A percentile compares a stretch with the other conserved stretches of the same genome.
Evolutionary conservation across 2,113 vertebrate species (phyloP).

Genomic region (Lonchura striata): DNA sequence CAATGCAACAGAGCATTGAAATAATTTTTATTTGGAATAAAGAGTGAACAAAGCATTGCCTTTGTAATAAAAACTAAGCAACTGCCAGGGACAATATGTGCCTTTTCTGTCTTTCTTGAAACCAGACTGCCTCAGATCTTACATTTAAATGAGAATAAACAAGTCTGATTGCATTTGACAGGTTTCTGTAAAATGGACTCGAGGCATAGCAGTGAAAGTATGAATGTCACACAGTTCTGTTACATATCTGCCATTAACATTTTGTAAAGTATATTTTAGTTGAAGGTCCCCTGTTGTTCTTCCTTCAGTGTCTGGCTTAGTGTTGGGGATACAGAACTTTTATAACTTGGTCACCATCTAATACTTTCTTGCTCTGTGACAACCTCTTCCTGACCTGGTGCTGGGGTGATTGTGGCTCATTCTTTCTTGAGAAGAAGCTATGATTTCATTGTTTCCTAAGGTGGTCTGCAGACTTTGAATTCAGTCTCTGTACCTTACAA

Average conservation of each 20-base stretch:
- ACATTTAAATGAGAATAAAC: constrained; percentile 71
- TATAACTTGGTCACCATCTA: background rate
- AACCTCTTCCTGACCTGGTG: background rate
- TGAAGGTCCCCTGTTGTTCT: constrained; percentile 28
- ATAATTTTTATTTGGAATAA: constrained; percentile 14
- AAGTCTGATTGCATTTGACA: constrained; percentile 73
- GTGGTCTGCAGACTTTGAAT: background rate
- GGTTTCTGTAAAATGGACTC: constrained; percentile 61
- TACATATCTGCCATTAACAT: constrained; percentile 40
- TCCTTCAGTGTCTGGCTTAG: background rate
- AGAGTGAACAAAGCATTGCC: constrained; percentile 26
- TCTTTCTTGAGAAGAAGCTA: background rate
- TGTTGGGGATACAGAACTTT: background rate
- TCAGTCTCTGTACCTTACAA: background rate
- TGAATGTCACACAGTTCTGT: constrained; percentile 64
- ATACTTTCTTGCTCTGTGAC: background rate
- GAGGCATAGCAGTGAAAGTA: constrained; percentile 55
- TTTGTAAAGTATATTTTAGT: constrained; percentile 33
- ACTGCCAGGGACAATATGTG: constrained; percentile 67
- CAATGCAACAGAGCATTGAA: background rate
- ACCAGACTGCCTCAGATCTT: constrained; percentile 43
- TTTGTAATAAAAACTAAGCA: constrained; percentile 31
- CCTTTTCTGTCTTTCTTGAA: constrained; percentile 54
- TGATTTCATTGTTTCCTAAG: background rate
- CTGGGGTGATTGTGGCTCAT: background rate